phyloP scores from a whole-genome alignment of 2,888 invertebrate species.

The Elaeidobius kamerunicus region DNA sequence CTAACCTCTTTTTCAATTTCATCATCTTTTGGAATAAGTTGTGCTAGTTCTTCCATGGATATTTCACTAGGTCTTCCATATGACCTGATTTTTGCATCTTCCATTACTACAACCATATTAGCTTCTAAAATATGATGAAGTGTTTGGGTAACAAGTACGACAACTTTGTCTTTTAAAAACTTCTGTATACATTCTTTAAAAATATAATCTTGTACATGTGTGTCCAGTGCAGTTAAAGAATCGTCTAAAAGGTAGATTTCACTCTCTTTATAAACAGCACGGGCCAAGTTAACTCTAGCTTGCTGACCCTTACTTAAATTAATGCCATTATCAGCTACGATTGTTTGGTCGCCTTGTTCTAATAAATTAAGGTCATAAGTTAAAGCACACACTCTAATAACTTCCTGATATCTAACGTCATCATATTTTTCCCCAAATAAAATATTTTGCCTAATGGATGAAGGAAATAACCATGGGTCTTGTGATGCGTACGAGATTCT shows the following conservation, averaged over 20 bases:
- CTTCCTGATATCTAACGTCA: conserved; percentile 37
- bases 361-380: conserved; percentile 66
- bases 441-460: conserved; percentile 69
- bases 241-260: conserved; percentile 85
- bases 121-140: conserved; percentile 57
- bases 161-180: conserved; percentile 62
- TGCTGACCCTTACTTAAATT: conserved; percentile 77
- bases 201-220: conserved; percentile 72
- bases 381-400: conserved; percentile 62
- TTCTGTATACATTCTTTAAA: conserved; percentile 71
- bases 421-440: conserved; percentile 64
- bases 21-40: conserved; percentile 54
- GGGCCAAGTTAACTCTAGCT: conserved; percentile 79
- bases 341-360: conserved; percentile 71
- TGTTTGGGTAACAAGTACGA: conserved; percentile 73
- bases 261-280: conserved; percentile 77
- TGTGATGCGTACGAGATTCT: conserved; percentile 56
- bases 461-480: conserved; percentile 58
- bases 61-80: conserved; percentile 64
- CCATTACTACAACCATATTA: conserved; percentile 35
- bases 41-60: conserved; percentile 64
- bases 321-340: conserved; percentile 73
- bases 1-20: conserved; percentile 43
- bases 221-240: conserved; percentile 85
- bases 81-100: conserved; percentile 53